These are phyloP conservation scores for Himalopsyche tibetana DNA, from an alignment of 2,888 invertebrate genomes.

Conservation along the genomic window DNA sequence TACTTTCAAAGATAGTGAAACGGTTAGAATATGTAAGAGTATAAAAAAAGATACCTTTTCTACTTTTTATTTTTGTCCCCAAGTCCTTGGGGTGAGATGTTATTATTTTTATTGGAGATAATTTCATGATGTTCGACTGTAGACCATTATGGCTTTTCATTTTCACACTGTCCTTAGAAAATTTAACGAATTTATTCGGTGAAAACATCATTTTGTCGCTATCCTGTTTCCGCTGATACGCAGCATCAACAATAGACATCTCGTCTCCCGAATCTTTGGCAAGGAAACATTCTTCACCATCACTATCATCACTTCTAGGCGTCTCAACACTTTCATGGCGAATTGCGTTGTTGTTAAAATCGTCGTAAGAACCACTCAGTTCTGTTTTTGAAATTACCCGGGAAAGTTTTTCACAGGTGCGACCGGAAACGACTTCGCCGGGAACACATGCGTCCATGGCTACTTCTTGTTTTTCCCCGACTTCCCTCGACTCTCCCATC, in stretches of 20 bases:
- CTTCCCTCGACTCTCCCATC: conserved; percentile 52
- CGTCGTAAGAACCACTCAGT: not conserved
- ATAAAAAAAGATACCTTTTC: conserved; percentile 52
- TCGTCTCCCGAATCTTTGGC: conserved; percentile 15
- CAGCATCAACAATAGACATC: not conserved
- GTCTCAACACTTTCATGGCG: conserved; percentile 25
- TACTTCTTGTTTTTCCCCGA: conserved; percentile 45
- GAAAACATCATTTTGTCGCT: conserved; percentile 29
- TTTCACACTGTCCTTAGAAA: conserved; percentile 34
- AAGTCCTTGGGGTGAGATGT: conserved; percentile 45
- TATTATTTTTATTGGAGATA: conserved; percentile 54
- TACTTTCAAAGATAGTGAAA: too few species aligned
- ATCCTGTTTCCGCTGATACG: conserved; percentile 6
- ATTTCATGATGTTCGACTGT: conserved; percentile 47
- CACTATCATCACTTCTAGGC: conserved; percentile 14
- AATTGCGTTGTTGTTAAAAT: conserved; percentile 48
- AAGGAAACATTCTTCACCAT: conserved; percentile 10
- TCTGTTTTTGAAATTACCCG: conserved; percentile 1
- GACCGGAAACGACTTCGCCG: conserved; percentile 29
- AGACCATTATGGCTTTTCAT: conserved; percentile 36
- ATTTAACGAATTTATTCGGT: conserved; percentile 39
- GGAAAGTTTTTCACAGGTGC: conserved; percentile 38
- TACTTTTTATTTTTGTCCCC: conserved; percentile 62
- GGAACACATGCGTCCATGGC: conserved; percentile 50
- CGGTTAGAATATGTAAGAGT: too few species aligned